Base-by-base conservation (phyloP, 2,888 invertebrate species). In the Odontocolon sp. region DNA sequence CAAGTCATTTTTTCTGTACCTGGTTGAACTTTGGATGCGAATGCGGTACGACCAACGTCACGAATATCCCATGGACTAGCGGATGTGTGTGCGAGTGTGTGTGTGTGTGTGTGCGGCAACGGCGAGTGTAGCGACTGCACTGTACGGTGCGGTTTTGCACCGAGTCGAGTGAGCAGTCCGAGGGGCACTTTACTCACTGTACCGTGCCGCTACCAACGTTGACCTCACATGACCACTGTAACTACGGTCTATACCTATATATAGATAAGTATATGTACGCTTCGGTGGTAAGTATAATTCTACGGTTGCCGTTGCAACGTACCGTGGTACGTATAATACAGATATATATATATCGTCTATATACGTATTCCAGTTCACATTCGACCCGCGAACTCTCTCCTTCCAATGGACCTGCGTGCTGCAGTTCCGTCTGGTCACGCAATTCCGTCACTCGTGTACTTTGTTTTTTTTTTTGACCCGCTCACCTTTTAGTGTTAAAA, bases 311-410 rank as follows among this genome's bases (percentile, higher is more conserved):
- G n/a, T 45, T 28, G 33, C 54, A 26, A 38, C 33, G 23, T 5
- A 57, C 23, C 26, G 57, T 14, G 26, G 21, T 38, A 57, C 14
- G 40, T 40, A 47, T n/a, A n/a, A n/a, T n/a, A n/a, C n/a, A n/a
- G n/a, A n/a, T n/a, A n/a, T n/a, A n/a, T n/a, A n/a, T n/a, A n/a
- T n/a, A n/a, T n/a, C n/a, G n/a, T n/a, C n/a, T n/a, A n/a, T n/a
- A n/a, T 33, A 56, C 33, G 31, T 63, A 47, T 42, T 45, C 42
- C 36, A 18, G 59, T 59, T 75, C 33, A 64, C 70, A 75, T 75
- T 75, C 74, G 74, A 75, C 74, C 74, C 69, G 74, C 74, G 69
- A 75, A 75, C 57, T 66, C 52, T n/a, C n/a, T n/a, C n/a, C n/a
- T n/a, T 11, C 21, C 64, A 59, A 21, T 50, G 59, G 64, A 61